Percentiles rank a stretch among this genome's conserved stretches.
Conservation (phyloP, 2,888 invertebrate species). For the Tortrix viridana region DNA sequence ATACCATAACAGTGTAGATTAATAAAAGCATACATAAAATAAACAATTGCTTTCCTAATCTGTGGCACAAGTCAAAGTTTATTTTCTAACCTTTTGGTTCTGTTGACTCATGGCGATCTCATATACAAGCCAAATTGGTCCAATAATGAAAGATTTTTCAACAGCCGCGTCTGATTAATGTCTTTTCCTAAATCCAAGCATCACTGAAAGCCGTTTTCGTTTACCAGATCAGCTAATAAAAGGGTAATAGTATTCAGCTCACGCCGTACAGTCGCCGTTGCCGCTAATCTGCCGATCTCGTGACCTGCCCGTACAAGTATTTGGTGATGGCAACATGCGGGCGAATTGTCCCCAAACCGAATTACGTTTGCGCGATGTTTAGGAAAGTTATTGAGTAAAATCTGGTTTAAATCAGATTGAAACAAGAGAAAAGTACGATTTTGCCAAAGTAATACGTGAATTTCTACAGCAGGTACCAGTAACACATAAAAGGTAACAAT, state of each 20-base stretch:
- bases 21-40: no score
- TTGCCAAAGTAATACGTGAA: not conserved
- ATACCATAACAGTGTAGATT: no score
- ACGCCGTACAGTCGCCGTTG: constrained; percentile 32
- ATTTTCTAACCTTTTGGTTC: no score
- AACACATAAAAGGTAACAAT: not conserved
- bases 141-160: no score
- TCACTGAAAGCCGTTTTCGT: not conserved
- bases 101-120: no score
- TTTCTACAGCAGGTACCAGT: not conserved
- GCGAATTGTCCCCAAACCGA: constrained; percentile 23
- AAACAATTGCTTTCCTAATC: no score
- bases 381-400: constrained; percentile 2
- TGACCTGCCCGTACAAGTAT: constrained; percentile 36
- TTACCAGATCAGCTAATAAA: constrained; percentile 19
- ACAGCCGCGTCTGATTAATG: no score
- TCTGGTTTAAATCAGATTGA: constrained; percentile 6
- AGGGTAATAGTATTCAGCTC: constrained; percentile 27
- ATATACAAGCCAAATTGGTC: no score
- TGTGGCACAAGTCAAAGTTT: no score
- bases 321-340: constrained; percentile 32
- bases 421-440: not conserved
- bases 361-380: constrained; percentile 26
- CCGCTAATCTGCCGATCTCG: constrained; percentile 38
- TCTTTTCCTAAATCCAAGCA: no score